phyloP scores from a whole-genome alignment of 2,113 vertebrate species.

The Heterocephalus glaber region DNA sequence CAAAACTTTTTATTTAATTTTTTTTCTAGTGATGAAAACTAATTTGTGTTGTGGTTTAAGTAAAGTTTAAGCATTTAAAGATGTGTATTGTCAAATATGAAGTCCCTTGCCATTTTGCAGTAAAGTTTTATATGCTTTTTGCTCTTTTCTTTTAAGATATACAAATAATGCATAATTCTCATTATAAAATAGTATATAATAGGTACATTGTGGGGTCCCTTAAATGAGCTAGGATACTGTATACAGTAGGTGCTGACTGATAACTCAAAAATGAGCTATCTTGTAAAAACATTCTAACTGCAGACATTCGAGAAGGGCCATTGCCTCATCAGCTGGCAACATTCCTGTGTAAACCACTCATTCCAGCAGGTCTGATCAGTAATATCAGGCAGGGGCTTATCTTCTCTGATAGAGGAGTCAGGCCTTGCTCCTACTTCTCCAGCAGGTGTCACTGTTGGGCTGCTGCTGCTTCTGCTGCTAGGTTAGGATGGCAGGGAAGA shows the following conservation, averaged over 20 bases:
- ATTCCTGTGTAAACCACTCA: neutral
- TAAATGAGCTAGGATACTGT: neutral
- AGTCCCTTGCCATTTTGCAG: neutral
- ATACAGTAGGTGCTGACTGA: neutral
- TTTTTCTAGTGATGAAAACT: neutral
- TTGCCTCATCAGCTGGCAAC: neutral
- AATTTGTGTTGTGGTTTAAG: constrained; percentile 42
- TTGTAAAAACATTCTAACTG: constrained; percentile 11
- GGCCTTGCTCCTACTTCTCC: constrained; percentile 54
- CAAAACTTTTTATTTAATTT: neutral
- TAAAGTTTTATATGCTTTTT: neutral
- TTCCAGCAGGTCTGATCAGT: neutral
- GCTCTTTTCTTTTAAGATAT: neutral
- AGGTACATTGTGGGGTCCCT: constrained; percentile 16
- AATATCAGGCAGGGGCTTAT: neutral
- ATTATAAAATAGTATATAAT: constrained; percentile 5
- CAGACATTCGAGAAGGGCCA: neutral
- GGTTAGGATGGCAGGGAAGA: neutral
- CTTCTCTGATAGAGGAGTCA: neutral
- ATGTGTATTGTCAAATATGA: neutral
- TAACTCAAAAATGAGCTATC: neutral
- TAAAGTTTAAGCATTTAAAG: constrained; percentile 52
- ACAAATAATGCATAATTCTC: neutral
- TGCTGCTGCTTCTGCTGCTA: neutral
- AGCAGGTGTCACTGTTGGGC: constrained; percentile 76